These are phyloP conservation scores for Phyllotis vaccarum DNA, from an alignment of 2,797 vertebrate species.

Conservation along the genomic window DNA sequence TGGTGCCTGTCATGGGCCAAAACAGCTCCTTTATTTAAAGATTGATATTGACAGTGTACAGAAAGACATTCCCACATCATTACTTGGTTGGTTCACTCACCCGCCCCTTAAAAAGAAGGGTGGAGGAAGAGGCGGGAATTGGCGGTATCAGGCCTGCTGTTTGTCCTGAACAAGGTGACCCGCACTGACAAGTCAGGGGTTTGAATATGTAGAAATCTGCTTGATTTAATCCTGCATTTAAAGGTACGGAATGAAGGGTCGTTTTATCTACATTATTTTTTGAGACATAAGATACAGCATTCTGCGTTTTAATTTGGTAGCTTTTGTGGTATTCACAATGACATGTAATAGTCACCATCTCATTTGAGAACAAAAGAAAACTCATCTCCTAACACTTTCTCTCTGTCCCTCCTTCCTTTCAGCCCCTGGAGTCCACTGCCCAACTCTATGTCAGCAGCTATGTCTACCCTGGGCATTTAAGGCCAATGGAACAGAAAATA, in stretches of 20 bases:
- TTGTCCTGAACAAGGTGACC: slow-evolving; percentile 18
- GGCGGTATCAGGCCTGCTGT: neutral
- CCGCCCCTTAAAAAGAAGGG: neutral
- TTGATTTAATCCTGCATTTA: slow-evolving; percentile 46
- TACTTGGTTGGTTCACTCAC: neutral
- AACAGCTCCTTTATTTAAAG: too few relatives aligned
- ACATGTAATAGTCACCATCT: neutral
- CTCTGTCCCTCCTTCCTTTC: neutral
- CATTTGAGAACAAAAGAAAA: slow-evolving; percentile 32
- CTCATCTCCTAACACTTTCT: neutral
- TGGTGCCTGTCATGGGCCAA: too few relatives aligned
- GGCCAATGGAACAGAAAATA: neutral
- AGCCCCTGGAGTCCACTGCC: neutral
- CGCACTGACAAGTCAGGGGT: neutral
- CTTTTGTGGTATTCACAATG: slow-evolving; percentile 27
- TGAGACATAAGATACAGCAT: slow-evolving; percentile 30
- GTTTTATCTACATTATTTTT: slow-evolving; percentile 38
- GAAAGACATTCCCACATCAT: too few relatives aligned
- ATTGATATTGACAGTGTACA: too few relatives aligned
- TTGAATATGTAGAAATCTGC: neutral
- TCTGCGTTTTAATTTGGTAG: neutral
- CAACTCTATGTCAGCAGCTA: neutral
- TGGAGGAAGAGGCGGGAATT: neutral
- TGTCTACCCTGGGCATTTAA: neutral
- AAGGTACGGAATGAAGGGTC: slow-evolving; percentile 15